Conservation (phyloP, 2,113 vertebrate genomes). For the Columba janthina region DNA sequence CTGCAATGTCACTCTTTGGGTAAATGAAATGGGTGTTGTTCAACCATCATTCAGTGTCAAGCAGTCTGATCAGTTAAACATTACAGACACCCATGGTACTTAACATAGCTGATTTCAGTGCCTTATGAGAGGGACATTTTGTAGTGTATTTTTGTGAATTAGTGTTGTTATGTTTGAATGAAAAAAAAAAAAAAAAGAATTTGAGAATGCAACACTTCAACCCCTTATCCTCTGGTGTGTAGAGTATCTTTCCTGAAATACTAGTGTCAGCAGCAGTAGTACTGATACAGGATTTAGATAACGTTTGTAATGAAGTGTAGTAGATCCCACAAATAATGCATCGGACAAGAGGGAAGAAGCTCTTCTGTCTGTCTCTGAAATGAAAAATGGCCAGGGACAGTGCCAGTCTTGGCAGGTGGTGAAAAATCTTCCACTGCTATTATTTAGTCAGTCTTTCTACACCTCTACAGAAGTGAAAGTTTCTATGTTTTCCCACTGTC, state of each 20-base stretch:
- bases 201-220: neutral
- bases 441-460: neutral
- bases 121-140: neutral
- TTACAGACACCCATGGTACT: neutral
- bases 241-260: neutral
- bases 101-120: neutral
- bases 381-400: neutral
- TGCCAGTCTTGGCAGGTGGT: neutral
- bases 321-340: neutral
- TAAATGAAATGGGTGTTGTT: neutral
- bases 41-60: neutral
- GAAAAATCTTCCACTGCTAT: neutral
- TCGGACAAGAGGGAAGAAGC: neutral
- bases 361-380: neutral
- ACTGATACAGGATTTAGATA: neutral
- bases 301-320: rapidly evolving
- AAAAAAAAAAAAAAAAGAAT: neutral
- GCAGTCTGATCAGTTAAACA: neutral
- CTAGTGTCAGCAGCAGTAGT: neutral
- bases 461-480: neutral
- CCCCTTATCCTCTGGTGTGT: neutral
- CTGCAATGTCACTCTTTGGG: neutral
- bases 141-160: neutral
- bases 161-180: neutral
- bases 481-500: neutral